Evolutionary conservation across 2,797 vertebrate species (phyloP).

Genomic region (Petrocephalus schoutedeni): DNA sequence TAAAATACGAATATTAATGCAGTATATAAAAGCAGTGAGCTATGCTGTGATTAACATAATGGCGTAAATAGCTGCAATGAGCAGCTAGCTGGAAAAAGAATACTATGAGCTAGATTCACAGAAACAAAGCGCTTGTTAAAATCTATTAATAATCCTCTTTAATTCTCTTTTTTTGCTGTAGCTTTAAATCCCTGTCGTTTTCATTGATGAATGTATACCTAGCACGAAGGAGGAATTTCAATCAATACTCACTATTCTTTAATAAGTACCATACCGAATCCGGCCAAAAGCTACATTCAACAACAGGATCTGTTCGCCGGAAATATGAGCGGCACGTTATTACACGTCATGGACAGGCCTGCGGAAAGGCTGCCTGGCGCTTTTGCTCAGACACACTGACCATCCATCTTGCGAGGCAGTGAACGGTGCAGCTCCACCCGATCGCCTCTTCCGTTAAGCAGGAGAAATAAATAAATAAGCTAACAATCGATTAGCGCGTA

Average conservation of each 20-base stretch:
- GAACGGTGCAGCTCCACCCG: neutral
- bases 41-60: neutral
- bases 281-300: constrained; percentile 40
- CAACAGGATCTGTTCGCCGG: constrained; percentile 40
- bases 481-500: neutral
- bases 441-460: neutral
- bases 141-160: neutral
- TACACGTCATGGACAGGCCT: constrained; percentile 33
- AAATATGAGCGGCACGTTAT: constrained; percentile 36
- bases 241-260: constrained; percentile 49
- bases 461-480: neutral
- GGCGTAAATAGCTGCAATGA: neutral
- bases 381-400: constrained; percentile 8
- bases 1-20: neutral
- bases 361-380: neutral
- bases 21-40: neutral
- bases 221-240: neutral
- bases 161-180: neutral
- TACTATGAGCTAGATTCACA: neutral
- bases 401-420: neutral
- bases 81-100: neutral
- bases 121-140: neutral
- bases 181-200: neutral
- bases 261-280: constrained; percentile 50
- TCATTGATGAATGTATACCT: neutral